Percentiles rank a stretch among this genome's conserved stretches.
phyloP scores from a whole-genome alignment of 1,140 invertebrate genomes.

The Bathynomus jamesi region DNA sequence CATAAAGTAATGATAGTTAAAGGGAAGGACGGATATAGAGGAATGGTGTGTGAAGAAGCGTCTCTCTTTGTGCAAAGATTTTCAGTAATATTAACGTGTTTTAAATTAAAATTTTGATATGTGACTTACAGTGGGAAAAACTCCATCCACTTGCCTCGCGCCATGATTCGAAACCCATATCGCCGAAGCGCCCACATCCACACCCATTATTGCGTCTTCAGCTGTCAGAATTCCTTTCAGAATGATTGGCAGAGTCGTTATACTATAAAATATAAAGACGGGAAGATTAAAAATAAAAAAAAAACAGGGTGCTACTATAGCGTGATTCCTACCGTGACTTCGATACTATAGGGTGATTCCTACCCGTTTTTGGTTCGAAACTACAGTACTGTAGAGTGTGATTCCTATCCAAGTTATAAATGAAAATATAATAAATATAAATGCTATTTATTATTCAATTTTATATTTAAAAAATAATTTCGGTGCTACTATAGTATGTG shows the following conservation, averaged over 20 bases:
- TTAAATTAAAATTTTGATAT: no score
- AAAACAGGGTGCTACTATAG: neutral
- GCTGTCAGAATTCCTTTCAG: conserved; percentile 81
- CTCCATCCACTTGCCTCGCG: conserved; percentile 77
- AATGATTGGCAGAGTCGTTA: conserved; percentile 70
- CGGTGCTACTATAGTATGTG: no score
- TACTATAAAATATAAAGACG: conserved; percentile 20
- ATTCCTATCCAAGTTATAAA: conserved; percentile 21
- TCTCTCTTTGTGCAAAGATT: no score
- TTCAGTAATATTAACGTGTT: no score
- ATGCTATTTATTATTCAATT: neutral
- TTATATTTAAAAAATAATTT: no score
- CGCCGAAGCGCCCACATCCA: conserved; percentile 62
- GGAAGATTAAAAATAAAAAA: neutral
- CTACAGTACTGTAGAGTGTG: neutral
- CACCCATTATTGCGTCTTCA: conserved; percentile 72
- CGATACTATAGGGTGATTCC: no score
- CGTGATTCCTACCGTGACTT: no score
- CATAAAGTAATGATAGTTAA: no score
- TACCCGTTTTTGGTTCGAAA: neutral
- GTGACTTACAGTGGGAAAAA: conserved; percentile 61
- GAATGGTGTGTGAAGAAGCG: no score
- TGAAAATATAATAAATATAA: conserved; percentile 28
- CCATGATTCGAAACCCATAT: conserved; percentile 90
- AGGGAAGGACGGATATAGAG: no score